These are phyloP conservation scores for Phragmatobia fuliginosa DNA, from an alignment of 2,888 invertebrate species.

Conservation along the genomic window DNA sequence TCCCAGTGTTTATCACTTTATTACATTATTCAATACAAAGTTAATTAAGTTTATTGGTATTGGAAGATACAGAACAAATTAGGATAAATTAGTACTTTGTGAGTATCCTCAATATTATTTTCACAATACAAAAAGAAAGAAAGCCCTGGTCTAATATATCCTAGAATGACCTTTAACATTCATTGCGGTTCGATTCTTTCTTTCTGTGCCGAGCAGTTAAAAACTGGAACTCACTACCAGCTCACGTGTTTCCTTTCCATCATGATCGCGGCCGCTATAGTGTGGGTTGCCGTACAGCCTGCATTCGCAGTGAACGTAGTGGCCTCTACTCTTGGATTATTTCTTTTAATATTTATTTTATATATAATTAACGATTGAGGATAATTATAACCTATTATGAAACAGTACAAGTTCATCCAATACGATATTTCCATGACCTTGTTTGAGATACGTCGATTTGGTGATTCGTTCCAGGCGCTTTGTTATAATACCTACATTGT, in stretches of 20 bases:
- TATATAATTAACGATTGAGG: background rate
- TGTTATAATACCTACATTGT: constrained; percentile 26
- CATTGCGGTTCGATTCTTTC: background rate
- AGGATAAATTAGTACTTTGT: background rate
- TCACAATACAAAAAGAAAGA: background rate
- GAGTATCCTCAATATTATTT: background rate
- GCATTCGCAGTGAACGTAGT: too few relatives aligned
- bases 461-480: constrained; percentile 27
- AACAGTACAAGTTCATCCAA: constrained; percentile 22
- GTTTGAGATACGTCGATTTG: constrained; percentile 19
- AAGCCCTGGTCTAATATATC: background rate
- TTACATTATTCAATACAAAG: too few relatives aligned
- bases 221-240: too few relatives aligned
- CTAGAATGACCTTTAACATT: background rate
- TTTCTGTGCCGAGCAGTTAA: too few relatives aligned
- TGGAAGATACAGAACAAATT: too few relatives aligned
- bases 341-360: too few relatives aligned
- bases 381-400: background rate
- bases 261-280: too few relatives aligned
- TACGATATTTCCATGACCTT: constrained; percentile 36
- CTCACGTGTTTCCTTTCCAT: too few relatives aligned
- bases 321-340: too few relatives aligned
- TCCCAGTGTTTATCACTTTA: too few relatives aligned
- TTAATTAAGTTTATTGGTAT: too few relatives aligned
- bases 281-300: too few relatives aligned